Conservation (phyloP, 2,113 vertebrate genomes). For the Entosphenus tridentatus region DNA sequence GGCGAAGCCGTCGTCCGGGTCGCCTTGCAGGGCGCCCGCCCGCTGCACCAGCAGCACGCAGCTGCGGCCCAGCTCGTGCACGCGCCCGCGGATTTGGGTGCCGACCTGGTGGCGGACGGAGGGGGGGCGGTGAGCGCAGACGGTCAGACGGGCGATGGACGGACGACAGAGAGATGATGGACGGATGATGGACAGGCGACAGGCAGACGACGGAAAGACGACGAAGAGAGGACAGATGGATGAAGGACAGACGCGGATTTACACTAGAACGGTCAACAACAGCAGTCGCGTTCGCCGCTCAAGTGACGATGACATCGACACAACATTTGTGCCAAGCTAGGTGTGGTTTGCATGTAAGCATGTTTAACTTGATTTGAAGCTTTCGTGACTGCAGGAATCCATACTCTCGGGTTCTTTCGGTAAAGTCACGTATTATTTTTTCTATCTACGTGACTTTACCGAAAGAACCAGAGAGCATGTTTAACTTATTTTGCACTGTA, state of each 20-base stretch:
- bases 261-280: no score
- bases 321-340: no score
- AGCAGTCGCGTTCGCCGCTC: no score
- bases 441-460: no score
- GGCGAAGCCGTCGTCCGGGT: slow-evolving; percentile 78
- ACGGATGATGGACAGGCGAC: background rate
- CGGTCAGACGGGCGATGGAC: background rate
- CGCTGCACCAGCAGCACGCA: slow-evolving; percentile 96
- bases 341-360: no score
- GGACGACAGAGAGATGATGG: background rate
- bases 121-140: background rate
- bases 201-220: background rate
- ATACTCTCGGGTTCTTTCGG: no score
- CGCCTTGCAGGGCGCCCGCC: slow-evolving; percentile 80
- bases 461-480: no score
- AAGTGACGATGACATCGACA: no score
- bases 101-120: slow-evolving; percentile 34
- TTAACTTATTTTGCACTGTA: no score
- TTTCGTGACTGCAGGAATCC: no score
- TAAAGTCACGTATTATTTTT: no score
- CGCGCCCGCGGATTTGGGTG: slow-evolving; percentile 71
- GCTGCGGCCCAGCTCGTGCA: slow-evolving; percentile 80
- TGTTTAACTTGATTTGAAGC: no score
- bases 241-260: background rate
- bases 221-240: background rate